Evolutionary conservation across 2,888 invertebrate genomes (phyloP).

Genomic region (Abrostola tripartita): DNA sequence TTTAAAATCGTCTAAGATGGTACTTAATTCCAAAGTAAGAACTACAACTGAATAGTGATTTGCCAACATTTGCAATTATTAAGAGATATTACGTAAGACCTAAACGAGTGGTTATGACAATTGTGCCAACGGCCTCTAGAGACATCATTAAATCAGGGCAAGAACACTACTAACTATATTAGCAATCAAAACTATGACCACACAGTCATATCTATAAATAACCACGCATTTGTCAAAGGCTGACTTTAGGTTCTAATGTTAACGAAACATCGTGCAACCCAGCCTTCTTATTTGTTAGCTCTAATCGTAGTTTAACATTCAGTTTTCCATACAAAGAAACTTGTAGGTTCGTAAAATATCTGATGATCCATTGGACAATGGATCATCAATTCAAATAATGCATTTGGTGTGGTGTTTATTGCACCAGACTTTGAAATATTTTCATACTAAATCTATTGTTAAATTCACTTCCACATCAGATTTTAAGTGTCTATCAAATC

Average conservation of each 20-base stretch:
- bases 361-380: too few relatives aligned
- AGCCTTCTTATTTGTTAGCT: neutral
- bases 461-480: too few relatives aligned
- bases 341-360: too few relatives aligned
- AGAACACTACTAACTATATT: conserved; percentile 30
- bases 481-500: too few relatives aligned
- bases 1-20: too few relatives aligned
- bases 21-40: too few relatives aligned
- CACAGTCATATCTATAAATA: conserved; percentile 50
- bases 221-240: conserved; percentile 38
- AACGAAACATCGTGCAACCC: too few relatives aligned
- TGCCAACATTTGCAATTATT: neutral
- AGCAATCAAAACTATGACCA: conserved; percentile 40
- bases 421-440: too few relatives aligned
- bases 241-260: neutral
- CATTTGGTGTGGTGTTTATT: too few relatives aligned
- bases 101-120: neutral
- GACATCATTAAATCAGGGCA: conserved; percentile 51
- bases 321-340: neutral
- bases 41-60: too few relatives aligned
- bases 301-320: neutral
- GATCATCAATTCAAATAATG: too few relatives aligned
- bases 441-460: too few relatives aligned
- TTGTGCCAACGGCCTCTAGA: conserved; percentile 1
- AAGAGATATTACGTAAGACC: neutral